These are phyloP conservation scores for Colletes latitarsis DNA, from an alignment of 1,140 invertebrate genomes.

Conservation along the genomic window DNA sequence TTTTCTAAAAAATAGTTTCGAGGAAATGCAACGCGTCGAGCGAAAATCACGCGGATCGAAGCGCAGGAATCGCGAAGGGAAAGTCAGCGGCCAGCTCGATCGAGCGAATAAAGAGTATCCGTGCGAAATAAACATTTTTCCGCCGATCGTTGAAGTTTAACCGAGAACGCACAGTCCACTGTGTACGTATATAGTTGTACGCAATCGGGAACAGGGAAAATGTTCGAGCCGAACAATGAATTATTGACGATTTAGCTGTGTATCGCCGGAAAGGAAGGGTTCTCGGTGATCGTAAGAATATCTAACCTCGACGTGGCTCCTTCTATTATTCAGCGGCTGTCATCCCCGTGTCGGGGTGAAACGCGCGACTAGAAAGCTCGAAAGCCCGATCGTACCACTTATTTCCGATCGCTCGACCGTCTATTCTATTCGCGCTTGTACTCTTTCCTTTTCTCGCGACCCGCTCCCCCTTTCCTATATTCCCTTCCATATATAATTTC, in stretches of 20 bases:
- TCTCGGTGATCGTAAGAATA: slow-evolving; percentile 77
- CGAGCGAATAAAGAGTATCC: background rate
- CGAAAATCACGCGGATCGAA: background rate
- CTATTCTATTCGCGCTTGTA: slow-evolving; percentile 19
- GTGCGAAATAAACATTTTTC: slow-evolving; percentile 6
- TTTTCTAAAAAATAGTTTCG: too few species aligned
- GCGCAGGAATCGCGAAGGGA: background rate
- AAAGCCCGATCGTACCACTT: slow-evolving; percentile 64
- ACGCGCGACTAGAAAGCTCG: slow-evolving; percentile 64
- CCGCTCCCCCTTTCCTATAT: background rate
- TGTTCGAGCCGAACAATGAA: slow-evolving; percentile 67
- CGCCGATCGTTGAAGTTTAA: slow-evolving; percentile 7
- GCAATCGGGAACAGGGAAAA: slow-evolving; percentile 73
- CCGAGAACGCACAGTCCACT: slow-evolving; percentile 25
- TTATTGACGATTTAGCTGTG: slow-evolving; percentile 75
- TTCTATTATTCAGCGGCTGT: slow-evolving; percentile 75
- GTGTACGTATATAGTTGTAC: slow-evolving; percentile 57
- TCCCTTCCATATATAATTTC: background rate
- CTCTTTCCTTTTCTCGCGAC: slow-evolving; percentile 2
- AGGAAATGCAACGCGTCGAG: background rate
- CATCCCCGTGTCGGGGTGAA: slow-evolving; percentile 70
- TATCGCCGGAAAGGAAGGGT: slow-evolving; percentile 72
- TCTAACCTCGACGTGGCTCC: slow-evolving; percentile 69
- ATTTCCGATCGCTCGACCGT: slow-evolving; percentile 57
- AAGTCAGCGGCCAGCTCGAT: background rate